Base-by-base conservation (phyloP, 1,140 invertebrate species). In the Drosophila malerkotliana region DNA sequence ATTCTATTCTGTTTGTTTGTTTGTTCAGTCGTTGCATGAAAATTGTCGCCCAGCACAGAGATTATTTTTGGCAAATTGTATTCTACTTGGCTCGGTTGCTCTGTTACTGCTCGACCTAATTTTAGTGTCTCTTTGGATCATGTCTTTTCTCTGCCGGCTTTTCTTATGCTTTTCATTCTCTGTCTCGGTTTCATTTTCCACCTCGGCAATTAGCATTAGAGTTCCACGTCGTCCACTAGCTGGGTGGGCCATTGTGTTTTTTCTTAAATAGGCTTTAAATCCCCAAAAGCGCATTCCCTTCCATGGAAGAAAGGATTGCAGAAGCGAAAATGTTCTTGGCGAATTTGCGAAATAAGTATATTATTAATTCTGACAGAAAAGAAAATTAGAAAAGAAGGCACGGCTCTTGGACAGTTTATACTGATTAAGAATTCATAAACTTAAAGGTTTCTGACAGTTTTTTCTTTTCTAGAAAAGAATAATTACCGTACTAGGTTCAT, bases 51-150 rank as follows among this genome's bases (percentile, higher is more conserved):
- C 28, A 79, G 41, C 26, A 28, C 26, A 28, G 61, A 87, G 84
- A 85, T 85, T 85, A 85, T 85, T 85, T 85, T 85, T 87, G 82
- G 81, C 78, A 85, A 76, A 87, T 75, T 81, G 68, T 80, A 64
- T 77, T 77, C 64, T 68, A 62, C 56, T 64, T 62, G 64, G 41
- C 41, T 44, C 39, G 21, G 66, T 54, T 51, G 64, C 52, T 62
- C 56, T 49, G 45, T 37, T 68, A 60, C 32, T 57, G 30, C 47
- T 59, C 81, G 80, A 84, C 81, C 81, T 77, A 84, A 84, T 84
- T 84, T 85, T 64, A 62, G 77, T 69, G 72, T 62, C 39, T 18
- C 44, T 47, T 34, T 32, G 26, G 26, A 28, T 28, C 26, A 28
- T 63, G 58, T 66, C 21, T 15, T 54, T 68, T 41, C 41, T 30